Evolutionary conservation across 2,113 vertebrate species (phyloP).

Genomic region (Pteruthius melanotis): DNA sequence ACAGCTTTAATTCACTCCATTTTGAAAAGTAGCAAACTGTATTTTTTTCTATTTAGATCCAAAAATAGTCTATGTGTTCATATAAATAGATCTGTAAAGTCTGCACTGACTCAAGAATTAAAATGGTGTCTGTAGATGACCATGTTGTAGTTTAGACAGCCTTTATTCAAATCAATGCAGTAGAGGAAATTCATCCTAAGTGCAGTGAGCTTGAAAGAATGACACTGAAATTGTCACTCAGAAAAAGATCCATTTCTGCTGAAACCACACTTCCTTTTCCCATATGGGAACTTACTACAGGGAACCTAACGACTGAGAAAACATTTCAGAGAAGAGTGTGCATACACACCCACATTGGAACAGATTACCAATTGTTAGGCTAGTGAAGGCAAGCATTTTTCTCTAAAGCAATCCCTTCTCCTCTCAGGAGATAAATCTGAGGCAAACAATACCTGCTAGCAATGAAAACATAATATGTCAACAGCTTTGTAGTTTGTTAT

Average conservation of each 20-base stretch:
- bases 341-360: not conserved
- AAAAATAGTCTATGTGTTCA: not conserved
- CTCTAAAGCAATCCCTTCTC: conserved; percentile 20
- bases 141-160: not conserved
- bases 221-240: conserved; percentile 24
- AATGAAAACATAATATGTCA: conserved; percentile 2
- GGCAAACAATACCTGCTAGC: conserved; percentile 26
- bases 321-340: not conserved
- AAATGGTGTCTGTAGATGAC: conserved; percentile 6
- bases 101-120: not conserved
- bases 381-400: conserved; percentile 25
- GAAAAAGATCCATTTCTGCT: conserved; percentile 25
- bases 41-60: not conserved
- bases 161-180: not conserved
- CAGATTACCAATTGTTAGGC: conserved; percentile 18
- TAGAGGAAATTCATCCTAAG: conserved; percentile 13
- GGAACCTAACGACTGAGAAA: not conserved
- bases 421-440: conserved; percentile 45
- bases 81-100: not conserved
- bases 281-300: not conserved
- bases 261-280: conserved; percentile 21
- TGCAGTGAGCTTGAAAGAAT: not conserved
- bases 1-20: not conserved
- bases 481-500: not conserved
- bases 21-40: not conserved